Evolutionary conservation across 2,888 invertebrate genomes (phyloP).

Genomic region (Noctua pronuba): DNA sequence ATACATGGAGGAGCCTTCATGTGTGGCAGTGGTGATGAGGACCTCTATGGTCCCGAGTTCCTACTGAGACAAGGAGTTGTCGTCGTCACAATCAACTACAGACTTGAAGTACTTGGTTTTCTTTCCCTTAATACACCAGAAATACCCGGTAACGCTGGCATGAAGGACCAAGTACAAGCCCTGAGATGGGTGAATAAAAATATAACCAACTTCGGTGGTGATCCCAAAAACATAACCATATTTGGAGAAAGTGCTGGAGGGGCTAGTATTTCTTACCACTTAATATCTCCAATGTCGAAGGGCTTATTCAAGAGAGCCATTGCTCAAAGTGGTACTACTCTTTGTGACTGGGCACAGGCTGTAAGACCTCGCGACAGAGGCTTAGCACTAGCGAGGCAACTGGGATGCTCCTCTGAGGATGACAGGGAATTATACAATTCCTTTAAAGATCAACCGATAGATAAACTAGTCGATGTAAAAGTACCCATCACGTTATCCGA

Average conservation of each 20-base stretch:
- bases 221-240: slow-evolving; percentile 72
- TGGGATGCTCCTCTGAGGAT: slow-evolving; percentile 71
- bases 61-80: slow-evolving; percentile 69
- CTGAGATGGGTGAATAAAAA: slow-evolving; percentile 73
- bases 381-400: slow-evolving; percentile 69
- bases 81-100: slow-evolving; percentile 69
- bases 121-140: slow-evolving; percentile 71
- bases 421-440: slow-evolving; percentile 70
- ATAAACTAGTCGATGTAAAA: slow-evolving; percentile 51
- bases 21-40: slow-evolving; percentile 69
- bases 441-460: slow-evolving; percentile 67
- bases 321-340: slow-evolving; percentile 92
- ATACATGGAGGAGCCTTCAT: slow-evolving; percentile 70
- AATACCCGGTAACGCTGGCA: slow-evolving; percentile 73
- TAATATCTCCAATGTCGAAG: slow-evolving; percentile 79
- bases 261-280: slow-evolving; percentile 70
- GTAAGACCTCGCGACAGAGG: slow-evolving; percentile 85
- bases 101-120: slow-evolving; percentile 73
- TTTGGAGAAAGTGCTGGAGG: slow-evolving; percentile 79
- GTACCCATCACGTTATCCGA: slow-evolving; percentile 65
- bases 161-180: slow-evolving; percentile 75
- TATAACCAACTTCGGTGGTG: slow-evolving; percentile 72
- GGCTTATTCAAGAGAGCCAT: slow-evolving; percentile 87
- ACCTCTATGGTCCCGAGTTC: slow-evolving; percentile 70
- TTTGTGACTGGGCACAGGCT: slow-evolving; percentile 89